A percentile compares a stretch with the other conserved stretches of the same genome.
These are phyloP conservation scores for Hippolais icterina DNA, from an alignment of 2,113 vertebrate species.

Conservation along the genomic window DNA sequence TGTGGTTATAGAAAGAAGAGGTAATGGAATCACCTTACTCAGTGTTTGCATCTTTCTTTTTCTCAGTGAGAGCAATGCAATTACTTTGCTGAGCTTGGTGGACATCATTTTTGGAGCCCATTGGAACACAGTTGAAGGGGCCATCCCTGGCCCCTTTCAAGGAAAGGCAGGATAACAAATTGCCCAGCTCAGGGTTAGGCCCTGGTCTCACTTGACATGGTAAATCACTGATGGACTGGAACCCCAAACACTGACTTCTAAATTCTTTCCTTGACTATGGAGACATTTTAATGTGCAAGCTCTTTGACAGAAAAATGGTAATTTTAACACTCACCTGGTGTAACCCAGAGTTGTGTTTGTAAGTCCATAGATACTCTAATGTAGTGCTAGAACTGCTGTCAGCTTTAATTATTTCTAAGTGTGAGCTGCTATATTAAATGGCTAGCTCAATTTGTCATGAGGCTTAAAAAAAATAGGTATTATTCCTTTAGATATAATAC, in stretches of 20 bases:
- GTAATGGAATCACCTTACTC: not conserved
- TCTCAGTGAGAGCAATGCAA: not conserved
- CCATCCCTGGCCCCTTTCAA: not conserved
- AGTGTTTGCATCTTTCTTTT: not conserved
- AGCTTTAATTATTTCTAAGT: not conserved
- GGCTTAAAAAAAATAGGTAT: not conserved
- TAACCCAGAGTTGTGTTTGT: not conserved
- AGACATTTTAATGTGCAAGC: not conserved
- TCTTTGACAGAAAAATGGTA: not conserved
- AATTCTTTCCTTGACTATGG: not conserved
- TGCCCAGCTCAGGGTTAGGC: rapidly evolving
- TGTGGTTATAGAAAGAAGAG: not conserved
- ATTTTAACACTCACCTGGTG: not conserved
- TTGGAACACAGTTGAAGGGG: not conserved
- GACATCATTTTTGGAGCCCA: not conserved
- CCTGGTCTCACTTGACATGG: not conserved
- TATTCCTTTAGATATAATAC: not conserved
- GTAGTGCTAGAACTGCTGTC: not conserved
- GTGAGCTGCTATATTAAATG: not conserved
- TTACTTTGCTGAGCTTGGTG: not conserved
- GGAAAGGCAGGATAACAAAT: not conserved
- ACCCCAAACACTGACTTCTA: not conserved
- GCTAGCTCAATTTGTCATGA: not conserved
- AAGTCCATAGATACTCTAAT: not conserved
- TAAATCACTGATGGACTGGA: not conserved